These are phyloP conservation scores for Hydrozoanthus tunicans DNA, from an alignment of 64 coral and sea anemone genomes.

Conservation along the genomic window DNA sequence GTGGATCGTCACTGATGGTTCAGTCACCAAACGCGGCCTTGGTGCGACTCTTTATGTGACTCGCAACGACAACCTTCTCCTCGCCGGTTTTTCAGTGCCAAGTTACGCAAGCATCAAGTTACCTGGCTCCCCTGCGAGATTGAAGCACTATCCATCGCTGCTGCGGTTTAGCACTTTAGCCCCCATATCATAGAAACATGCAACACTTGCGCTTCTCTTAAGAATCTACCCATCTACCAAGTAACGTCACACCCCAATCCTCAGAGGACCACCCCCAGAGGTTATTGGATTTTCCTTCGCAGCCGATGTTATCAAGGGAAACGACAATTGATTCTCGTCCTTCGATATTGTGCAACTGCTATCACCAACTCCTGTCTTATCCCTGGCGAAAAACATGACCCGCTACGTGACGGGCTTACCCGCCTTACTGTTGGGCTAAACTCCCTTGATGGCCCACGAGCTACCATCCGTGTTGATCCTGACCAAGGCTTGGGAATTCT, in stretches of 20 bases:
- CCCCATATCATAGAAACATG: background rate
- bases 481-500: background rate
- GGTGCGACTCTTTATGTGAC: background rate
- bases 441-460: conserved; percentile 5
- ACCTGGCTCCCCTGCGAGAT: background rate
- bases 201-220: conserved; percentile 11
- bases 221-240: conserved; percentile 27
- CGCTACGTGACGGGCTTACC: conserved; percentile 27
- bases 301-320: conserved; percentile 9
- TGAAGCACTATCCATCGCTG: background rate
- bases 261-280: background rate
- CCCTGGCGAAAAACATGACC: conserved; percentile 11
- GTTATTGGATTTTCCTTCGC: conserved; percentile 25
- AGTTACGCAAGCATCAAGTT: background rate
- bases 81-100: background rate
- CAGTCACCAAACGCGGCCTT: background rate
- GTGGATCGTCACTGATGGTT: background rate
- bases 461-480: background rate
- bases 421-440: conserved; percentile 6
- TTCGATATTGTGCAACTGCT: conserved; percentile 23
- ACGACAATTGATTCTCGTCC: conserved; percentile 8
- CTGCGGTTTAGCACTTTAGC: background rate
- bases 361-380: background rate
- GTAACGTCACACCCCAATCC: conserved; percentile 7
- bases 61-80: background rate